phyloP scores from a whole-genome alignment of 2,797 vertebrate genomes.

The Pipistrellus pygmaeus region DNA sequence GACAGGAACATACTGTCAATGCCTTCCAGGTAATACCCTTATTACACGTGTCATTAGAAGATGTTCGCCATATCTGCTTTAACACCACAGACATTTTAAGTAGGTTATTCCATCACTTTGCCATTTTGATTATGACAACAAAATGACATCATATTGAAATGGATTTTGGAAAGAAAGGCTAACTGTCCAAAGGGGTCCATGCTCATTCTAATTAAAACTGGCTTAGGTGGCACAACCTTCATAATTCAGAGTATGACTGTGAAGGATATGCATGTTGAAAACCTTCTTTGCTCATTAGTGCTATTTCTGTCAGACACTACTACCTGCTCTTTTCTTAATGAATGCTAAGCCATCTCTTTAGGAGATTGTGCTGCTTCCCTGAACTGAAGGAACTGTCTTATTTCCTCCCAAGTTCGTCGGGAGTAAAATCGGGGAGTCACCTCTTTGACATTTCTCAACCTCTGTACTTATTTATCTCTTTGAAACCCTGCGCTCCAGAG shows the following conservation, averaged over 20 bases:
- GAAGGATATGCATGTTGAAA: conserved; percentile 89
- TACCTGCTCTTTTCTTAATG: conserved; percentile 91
- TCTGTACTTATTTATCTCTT: conserved; percentile 93
- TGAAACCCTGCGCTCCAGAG: conserved; percentile 90
- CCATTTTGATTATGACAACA: conserved; percentile 94
- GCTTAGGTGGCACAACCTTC: conserved; percentile 91
- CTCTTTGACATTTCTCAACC: conserved; percentile 91
- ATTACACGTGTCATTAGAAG: conserved; percentile 88
- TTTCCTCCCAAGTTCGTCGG: conserved; percentile 88
- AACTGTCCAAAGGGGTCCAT: conserved; percentile 92
- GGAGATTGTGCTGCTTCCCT: conserved; percentile 85
- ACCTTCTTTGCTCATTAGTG: conserved; percentile 92
- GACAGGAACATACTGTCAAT: conserved; percentile 90
- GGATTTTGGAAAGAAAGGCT: conserved; percentile 92
- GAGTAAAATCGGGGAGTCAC: conserved; percentile 90
- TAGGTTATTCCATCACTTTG: conserved; percentile 92
- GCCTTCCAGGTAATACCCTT: conserved; percentile 90
- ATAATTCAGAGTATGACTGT: conserved; percentile 89
- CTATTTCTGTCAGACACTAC: conserved; percentile 90
- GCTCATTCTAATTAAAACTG: conserved; percentile 92
- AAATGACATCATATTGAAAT: conserved; percentile 92
- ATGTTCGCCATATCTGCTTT: conserved; percentile 87
- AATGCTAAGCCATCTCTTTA: conserved; percentile 90
- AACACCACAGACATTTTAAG: conserved; percentile 90
- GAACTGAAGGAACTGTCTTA: conserved; percentile 89